phyloP scores from a whole-genome alignment of 2,888 invertebrate genomes.

The Salticus scenicus region DNA sequence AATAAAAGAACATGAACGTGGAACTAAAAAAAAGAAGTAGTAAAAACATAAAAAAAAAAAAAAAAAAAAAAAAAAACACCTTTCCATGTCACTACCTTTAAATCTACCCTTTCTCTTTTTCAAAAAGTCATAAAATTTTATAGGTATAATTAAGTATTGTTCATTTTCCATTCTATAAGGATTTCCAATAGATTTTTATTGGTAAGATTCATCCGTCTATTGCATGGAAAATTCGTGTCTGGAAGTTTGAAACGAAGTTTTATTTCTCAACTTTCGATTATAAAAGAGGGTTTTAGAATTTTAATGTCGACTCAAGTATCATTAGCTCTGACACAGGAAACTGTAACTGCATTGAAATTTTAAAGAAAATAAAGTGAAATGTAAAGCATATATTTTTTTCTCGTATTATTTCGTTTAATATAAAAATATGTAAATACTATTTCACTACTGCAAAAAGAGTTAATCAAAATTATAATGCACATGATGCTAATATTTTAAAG shows the following conservation, averaged over 20 bases:
- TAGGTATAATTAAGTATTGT: conserved; percentile 5
- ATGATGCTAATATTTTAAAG: no score
- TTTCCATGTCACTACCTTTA: no score
- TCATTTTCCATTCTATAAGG: not conserved
- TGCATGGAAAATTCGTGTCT: not conserved
- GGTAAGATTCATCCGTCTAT: not conserved
- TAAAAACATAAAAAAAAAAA: no score
- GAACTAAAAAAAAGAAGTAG: no score
- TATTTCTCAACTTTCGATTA: not conserved
- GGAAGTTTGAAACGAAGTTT: not conserved
- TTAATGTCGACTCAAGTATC: not conserved
- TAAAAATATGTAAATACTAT: no score
- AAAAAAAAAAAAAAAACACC: no score
- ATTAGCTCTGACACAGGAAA: not conserved
- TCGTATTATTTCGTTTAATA: no score
- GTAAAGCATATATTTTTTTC: no score
- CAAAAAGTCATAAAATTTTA: conserved; percentile 12
- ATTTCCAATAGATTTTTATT: not conserved
- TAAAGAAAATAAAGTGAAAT: not conserved
- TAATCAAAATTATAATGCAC: no score
- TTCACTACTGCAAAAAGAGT: no score
- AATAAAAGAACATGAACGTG: no score
- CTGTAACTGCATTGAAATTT: not conserved
- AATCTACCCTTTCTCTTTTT: not conserved
- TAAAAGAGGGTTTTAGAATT: not conserved